Percentiles rank a stretch among this genome's conserved stretches.
phyloP scores from a whole-genome alignment of 2,113 vertebrate genomes.

The Saimiri boliviensis region DNA sequence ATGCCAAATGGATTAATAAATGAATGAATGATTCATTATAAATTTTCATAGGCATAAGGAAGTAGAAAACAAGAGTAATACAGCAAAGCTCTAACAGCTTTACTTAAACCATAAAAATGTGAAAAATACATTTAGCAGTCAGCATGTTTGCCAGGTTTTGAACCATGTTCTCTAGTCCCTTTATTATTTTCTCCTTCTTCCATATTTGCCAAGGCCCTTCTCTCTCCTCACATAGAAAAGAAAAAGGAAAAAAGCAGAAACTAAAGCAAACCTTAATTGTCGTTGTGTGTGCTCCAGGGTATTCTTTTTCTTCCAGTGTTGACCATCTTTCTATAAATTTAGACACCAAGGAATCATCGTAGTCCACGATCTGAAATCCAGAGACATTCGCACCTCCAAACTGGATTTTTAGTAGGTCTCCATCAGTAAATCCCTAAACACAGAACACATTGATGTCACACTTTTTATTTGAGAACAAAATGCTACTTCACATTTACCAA shows the following conservation, averaged over 20 bases:
- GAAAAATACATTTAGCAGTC: background rate
- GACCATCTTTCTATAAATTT: conserved; percentile 99
- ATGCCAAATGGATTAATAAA: background rate
- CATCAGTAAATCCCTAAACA: conserved; percentile 96
- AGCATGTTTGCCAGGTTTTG: background rate
- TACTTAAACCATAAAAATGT: background rate
- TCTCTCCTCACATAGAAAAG: background rate
- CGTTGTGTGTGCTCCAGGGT: conserved; percentile 96
- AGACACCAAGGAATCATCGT: conserved; percentile 96
- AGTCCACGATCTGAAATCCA: conserved; percentile 99
- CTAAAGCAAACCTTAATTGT: conserved; percentile 91
- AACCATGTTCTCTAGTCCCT: background rate
- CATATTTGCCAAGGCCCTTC: background rate
- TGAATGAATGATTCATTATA: background rate
- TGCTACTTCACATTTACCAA: conserved; percentile 10
- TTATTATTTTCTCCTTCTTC: background rate
- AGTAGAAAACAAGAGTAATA: background rate
- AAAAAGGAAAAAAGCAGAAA: conserved; percentile 9
- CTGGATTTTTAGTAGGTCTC: conserved; percentile 98
- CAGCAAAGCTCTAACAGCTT: too few species aligned
- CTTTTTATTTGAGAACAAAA: background rate
- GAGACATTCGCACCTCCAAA: conserved; percentile 99
- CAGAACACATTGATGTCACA: conserved; percentile 55
- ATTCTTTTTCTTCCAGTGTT: conserved; percentile 97
- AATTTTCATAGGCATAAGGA: background rate